Evolutionary conservation across 2,797 vertebrate species (phyloP), one percentile per base, ranked within the genome.

Genomic region (Sardinella longiceps): DNA sequence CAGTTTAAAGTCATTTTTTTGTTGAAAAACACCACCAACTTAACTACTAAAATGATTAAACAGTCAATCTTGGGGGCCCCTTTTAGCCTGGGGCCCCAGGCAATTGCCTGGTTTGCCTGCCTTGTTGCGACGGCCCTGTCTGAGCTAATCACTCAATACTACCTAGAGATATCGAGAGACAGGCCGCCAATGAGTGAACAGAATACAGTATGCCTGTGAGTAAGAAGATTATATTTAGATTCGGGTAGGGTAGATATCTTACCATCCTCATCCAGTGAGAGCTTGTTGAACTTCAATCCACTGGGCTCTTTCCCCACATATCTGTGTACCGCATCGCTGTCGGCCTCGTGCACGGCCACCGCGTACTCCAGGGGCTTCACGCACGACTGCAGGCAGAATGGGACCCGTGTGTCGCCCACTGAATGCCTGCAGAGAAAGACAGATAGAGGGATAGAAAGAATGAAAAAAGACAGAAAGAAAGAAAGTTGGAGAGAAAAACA

Each of bases 351-450:
- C 82, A 98, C 89, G 3, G 96, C 95, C 30, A 97, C 91, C 85
- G 97, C 96, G 0, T 98, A 98, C 85, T 96, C 97, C 87, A 98
- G 94, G 28, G 97, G 97, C 93, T 97, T 98, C 90, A 98, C 95
- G 23, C 97, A 98, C 0, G 97, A 98, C 94, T 98, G 97, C 89
- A 98, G 94, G 91, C 97, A 98, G 93, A 98, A 97, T 50, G 97
- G 97, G 89, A 96, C 90, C 91, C 95, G 96, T 58, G 96, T 97
- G 93, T 98, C 96, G 84, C 97, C 97, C 84, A 95, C 93, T 9
- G 97, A 97, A 91, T 98, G 94, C 91, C 97, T 98, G 89, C 14
- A 80, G 23, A 81, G 14, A 85, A 45, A 25, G 1, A 77, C 53
- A 81, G 11, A 37, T 25, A 74, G 30, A 45, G 12, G 37, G 6